These are phyloP conservation scores for Danio albolineatus DNA, from an alignment of 2,797 vertebrate species.

Conservation along the genomic window DNA sequence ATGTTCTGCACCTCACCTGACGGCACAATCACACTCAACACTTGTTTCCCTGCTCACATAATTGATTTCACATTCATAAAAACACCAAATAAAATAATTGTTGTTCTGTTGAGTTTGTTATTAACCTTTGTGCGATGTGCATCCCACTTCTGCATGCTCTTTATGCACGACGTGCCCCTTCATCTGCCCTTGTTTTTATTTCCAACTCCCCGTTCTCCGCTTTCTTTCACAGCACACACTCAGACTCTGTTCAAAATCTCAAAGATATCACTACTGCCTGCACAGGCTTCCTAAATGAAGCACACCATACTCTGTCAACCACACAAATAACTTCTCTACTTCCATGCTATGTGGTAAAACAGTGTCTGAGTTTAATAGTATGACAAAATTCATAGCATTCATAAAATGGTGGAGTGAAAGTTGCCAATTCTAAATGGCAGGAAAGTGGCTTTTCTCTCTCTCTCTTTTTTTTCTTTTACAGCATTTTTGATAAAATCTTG, in stretches of 20 bases:
- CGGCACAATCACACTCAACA: conserved; percentile 68
- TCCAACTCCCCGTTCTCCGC: conserved; percentile 5
- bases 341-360: no score
- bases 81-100: conserved; percentile 70
- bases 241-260: conserved; percentile 9
- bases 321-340: no score
- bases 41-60: conserved; percentile 63
- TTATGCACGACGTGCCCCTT: conserved; percentile 67
- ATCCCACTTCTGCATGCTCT: conserved; percentile 64
- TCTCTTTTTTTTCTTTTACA: no score
- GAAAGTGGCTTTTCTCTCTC: no score
- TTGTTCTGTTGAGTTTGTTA: conserved; percentile 72
- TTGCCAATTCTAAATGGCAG: no score
- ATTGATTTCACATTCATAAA: conserved; percentile 60
- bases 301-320: no score
- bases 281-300: background rate
- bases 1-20: conserved; percentile 69
- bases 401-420: no score
- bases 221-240: background rate
- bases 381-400: no score
- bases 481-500: no score
- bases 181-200: conserved; percentile 58
- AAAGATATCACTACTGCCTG: background rate
- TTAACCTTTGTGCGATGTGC: conserved; percentile 70
- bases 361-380: no score